These are phyloP conservation scores for Tolypeutes matacus DNA, from an alignment of 2,797 vertebrate species.

Conservation along the genomic window DNA sequence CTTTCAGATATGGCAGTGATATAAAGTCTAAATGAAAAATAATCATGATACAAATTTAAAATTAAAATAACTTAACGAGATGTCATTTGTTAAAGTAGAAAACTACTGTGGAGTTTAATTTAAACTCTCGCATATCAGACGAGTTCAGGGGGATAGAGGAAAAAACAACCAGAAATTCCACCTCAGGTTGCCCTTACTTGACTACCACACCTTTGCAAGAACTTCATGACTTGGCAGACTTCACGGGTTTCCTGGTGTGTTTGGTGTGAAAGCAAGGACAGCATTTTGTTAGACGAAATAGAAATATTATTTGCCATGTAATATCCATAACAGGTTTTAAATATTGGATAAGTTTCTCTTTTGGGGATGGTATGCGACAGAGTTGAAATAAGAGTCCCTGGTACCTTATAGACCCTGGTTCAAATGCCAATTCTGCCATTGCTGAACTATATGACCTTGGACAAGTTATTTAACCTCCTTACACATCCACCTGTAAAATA, in stretches of 20 bases:
- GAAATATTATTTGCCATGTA: neutral
- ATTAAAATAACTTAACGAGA: constrained; percentile 22
- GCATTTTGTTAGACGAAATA: constrained; percentile 24
- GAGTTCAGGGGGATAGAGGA: neutral
- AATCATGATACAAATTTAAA: constrained; percentile 39
- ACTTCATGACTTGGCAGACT: constrained; percentile 62
- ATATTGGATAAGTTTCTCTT: constrained; percentile 41
- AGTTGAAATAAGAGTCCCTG: neutral
- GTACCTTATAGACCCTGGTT: neutral
- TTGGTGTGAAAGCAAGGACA: constrained; percentile 36
- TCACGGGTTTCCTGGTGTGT: neutral
- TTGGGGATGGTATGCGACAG: neutral
- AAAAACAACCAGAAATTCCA: constrained; percentile 37
- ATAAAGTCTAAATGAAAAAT: constrained; percentile 39
- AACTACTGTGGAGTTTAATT: constrained; percentile 45
- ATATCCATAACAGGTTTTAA: constrained; percentile 8
- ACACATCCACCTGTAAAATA: neutral
- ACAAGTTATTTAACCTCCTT: neutral
- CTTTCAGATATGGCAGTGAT: constrained; percentile 16
- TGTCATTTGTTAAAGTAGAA: constrained; percentile 47
- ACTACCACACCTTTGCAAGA: neutral
- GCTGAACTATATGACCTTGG: neutral
- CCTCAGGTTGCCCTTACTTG: neutral
- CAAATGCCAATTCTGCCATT: neutral
- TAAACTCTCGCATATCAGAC: constrained; percentile 21